Evolutionary conservation across 2,113 vertebrate genomes (phyloP), one percentile per base, ranked within the genome.

Genomic region (Limanda limanda): DNA sequence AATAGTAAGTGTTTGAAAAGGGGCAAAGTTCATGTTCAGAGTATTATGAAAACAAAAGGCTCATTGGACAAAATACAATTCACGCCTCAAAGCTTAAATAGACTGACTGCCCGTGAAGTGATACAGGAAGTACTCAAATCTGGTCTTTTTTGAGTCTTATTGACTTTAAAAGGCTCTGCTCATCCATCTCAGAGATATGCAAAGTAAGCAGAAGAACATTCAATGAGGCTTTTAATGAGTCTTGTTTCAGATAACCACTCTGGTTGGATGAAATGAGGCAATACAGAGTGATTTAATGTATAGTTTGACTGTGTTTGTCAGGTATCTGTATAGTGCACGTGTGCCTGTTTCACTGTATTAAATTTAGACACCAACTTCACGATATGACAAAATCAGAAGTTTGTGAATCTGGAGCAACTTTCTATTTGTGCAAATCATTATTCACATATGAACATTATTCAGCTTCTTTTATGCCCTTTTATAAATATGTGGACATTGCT

Each of bases 1-100:
- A 87, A 84, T 89, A 45, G 18, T 57, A 60, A 74, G 81, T 63
- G 42, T 81, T 81, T 74, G 8, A 74, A 81, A 84, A 51, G 17
- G 66, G 45, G 31, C 47, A 55, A 15, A 67, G 68, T 59, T 79
- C 40, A 51, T n/a, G 57, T 64, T 70, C 24, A 85, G 83, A 82
- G 75, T 76, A 84, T 67, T 40, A 68, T 59, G 23, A 57, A 20
- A 42, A 21, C 18, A 20, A 40, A 52, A 47, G 12, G 58, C 57
- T 45, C 42, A 24, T 1, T 5, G 6, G 31, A 31, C 6, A 31
- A 21, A 62, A 66, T 15, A 66, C 60, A 56, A 21, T 45, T 71
- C n/a, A 42, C 56, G 61, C 9, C 58, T 13, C 6, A 21, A 31
- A 42, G n/a, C 13, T 42, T 37, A 27, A 58, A 47, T n/a, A 8